phyloP scores from a whole-genome alignment of 2,888 invertebrate genomes.

The Drosophila longiperda region DNA sequence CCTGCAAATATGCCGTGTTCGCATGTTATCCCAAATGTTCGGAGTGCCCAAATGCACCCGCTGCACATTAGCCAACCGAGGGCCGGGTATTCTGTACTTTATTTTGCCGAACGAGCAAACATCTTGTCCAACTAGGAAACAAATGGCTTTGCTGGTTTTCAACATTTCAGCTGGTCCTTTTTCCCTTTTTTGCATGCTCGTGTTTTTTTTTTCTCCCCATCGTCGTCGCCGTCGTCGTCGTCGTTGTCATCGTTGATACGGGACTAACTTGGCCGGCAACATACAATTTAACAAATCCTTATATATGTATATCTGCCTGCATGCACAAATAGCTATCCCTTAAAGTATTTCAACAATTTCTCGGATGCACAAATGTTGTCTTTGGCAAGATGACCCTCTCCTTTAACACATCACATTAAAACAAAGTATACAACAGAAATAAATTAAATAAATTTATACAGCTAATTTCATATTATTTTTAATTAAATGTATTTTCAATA shows the following conservation, averaged over 20 bases:
- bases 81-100: constrained; percentile 74
- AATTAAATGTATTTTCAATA: neutral
- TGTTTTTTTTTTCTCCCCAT: constrained; percentile 14
- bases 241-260: constrained; percentile 32
- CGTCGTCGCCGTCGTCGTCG: neutral
- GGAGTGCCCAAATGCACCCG: constrained; percentile 64
- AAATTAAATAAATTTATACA: neutral
- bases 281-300: constrained; percentile 59
- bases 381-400: constrained; percentile 6
- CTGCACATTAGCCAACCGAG: constrained; percentile 44
- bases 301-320: constrained; percentile 13
- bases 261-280: constrained; percentile 35
- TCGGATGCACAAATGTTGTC: constrained; percentile 30
- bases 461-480: neutral
- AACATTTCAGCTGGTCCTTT: constrained; percentile 75
- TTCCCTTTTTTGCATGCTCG: constrained; percentile 30
- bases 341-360: constrained; percentile 31
- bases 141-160: constrained; percentile 83
- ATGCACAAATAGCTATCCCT: constrained; percentile 17
- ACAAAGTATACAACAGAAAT: neutral
- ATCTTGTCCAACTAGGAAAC: constrained; percentile 84
- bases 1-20: constrained; percentile 78
- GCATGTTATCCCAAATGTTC: constrained; percentile 82
- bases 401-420: neutral
- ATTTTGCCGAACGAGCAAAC: constrained; percentile 83